Percentiles rank a stretch among this genome's conserved stretches.
Conservation (phyloP, 1,140 invertebrate species). For the Ptiloglossa arizonensis region DNA sequence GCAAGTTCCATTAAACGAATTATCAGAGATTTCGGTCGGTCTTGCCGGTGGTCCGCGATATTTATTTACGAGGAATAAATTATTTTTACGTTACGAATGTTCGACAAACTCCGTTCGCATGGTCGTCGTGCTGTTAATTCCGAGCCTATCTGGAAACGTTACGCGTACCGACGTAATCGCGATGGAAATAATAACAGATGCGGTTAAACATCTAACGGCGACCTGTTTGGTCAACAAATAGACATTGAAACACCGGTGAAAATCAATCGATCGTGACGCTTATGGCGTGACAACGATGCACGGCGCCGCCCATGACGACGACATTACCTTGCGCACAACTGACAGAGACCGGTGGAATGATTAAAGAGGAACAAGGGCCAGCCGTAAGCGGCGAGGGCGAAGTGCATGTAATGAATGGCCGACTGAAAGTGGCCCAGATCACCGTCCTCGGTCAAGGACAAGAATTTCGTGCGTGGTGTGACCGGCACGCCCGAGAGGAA, state of each 20-base stretch:
- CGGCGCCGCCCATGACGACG: background rate
- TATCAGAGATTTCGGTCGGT: no score
- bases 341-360: conserved; percentile 88
- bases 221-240: background rate
- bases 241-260: conserved; percentile 1
- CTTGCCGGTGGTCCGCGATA: no score
- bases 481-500: conserved; percentile 94
- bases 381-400: conserved; percentile 93
- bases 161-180: background rate
- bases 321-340: conserved; percentile 86
- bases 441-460: conserved; percentile 90
- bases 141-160: background rate
- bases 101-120: no score
- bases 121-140: no score
- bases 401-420: conserved; percentile 93
- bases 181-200: background rate
- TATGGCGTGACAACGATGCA: background rate
- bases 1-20: no score
- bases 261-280: conserved; percentile 15
- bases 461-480: conserved; percentile 91
- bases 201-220: background rate
- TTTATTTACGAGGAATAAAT: no score
- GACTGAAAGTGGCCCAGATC: conserved; percentile 88
- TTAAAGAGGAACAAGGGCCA: conserved; percentile 94
- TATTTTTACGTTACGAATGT: no score